Evolutionary conservation across 1,140 invertebrate species (phyloP).

Genomic region (Cepaea nemoralis): DNA sequence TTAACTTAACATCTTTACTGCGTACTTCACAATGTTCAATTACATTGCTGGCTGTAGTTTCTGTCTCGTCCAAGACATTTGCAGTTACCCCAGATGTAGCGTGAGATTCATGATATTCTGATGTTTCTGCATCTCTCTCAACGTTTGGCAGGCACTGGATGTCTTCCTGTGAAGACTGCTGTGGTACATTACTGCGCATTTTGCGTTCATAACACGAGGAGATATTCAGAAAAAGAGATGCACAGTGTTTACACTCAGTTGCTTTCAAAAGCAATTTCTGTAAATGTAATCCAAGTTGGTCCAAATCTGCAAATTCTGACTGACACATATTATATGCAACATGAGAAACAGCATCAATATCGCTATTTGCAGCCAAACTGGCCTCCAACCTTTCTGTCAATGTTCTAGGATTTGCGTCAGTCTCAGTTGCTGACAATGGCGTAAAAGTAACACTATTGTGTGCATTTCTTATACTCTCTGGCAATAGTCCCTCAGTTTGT

Average conservation of each 20-base stretch:
- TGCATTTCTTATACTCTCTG: too few relatives aligned
- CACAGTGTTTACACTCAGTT: conserved; percentile 19
- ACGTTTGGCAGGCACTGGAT: not conserved
- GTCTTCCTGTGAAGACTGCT: not conserved
- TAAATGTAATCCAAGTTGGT: not conserved
- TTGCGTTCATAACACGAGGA: not conserved
- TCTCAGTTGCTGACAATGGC: too few relatives aligned
- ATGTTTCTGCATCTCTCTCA: not conserved
- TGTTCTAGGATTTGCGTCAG: too few relatives aligned
- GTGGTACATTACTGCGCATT: not conserved
- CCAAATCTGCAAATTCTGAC: not conserved
- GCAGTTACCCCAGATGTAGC: not conserved
- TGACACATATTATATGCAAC: not conserved
- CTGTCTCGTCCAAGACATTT: not conserved
- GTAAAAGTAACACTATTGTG: too few relatives aligned
- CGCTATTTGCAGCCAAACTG: not conserved
- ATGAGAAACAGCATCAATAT: not conserved
- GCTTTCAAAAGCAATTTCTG: conserved; percentile 2
- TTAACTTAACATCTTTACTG: not conserved
- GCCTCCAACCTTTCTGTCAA: too few relatives aligned
- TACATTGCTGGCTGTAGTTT: not conserved
- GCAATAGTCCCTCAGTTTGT: too few relatives aligned
- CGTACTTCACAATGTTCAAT: not conserved
- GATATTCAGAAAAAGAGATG: not conserved
- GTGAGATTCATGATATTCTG: not conserved